These are phyloP conservation scores for Cinclus mexicanus DNA, from an alignment of 2,113 vertebrate genomes.

Conservation along the genomic window DNA sequence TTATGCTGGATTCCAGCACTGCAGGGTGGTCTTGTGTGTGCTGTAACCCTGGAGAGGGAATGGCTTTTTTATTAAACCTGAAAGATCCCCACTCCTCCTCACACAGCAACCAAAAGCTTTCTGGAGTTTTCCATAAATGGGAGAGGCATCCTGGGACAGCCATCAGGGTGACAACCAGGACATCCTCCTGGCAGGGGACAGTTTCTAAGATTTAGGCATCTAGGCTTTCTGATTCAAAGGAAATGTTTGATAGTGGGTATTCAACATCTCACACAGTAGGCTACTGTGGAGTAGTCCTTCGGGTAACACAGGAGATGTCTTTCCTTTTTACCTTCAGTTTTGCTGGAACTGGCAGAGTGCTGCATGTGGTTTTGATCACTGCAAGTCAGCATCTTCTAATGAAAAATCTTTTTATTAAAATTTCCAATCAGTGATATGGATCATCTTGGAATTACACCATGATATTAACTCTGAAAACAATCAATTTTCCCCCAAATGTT, in stretches of 20 bases:
- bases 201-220: neutral
- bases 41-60: neutral
- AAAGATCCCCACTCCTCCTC: neutral
- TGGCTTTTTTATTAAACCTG: neutral
- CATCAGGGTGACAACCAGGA: neutral
- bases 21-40: neutral
- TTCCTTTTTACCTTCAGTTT: neutral
- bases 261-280: neutral
- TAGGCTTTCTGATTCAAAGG: neutral
- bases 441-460: neutral
- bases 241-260: neutral
- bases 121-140: neutral
- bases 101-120: neutral
- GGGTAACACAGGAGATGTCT: neutral
- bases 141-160: neutral
- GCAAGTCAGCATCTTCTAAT: neutral
- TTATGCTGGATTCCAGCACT: neutral
- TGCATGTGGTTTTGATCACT: neutral
- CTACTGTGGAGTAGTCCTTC: neutral
- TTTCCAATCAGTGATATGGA: neutral
- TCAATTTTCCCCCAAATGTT: neutral
- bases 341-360: neutral
- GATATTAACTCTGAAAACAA: neutral
- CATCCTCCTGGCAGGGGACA: neutral
- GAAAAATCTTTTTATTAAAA: neutral